A percentile compares a stretch with the other conserved stretches of the same genome.
Evolutionary conservation across 2,797 vertebrate species (phyloP).

Genomic region (Erpetoichthys calabaricus): DNA sequence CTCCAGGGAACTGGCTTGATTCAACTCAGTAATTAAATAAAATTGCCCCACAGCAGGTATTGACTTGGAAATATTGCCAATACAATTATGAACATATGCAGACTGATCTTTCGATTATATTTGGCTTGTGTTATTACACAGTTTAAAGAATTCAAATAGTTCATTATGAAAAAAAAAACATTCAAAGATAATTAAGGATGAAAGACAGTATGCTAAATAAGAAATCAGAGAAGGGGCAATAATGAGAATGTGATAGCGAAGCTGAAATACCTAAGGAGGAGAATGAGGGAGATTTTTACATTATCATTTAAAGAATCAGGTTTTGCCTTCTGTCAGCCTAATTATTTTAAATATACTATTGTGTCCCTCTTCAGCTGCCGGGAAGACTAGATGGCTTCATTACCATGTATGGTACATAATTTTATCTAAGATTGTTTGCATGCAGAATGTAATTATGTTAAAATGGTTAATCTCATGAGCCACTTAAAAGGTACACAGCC

Average conservation of each 20-base stretch:
- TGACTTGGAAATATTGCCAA: conserved; percentile 68
- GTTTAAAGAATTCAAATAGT: conserved; percentile 29
- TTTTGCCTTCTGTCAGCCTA: conserved; percentile 18
- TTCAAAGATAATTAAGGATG: conserved; percentile 21
- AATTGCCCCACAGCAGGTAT: conserved; percentile 62
- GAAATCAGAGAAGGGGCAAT: conserved; percentile 1
- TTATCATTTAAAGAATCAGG: not conserved
- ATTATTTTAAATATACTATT: conserved; percentile 10
- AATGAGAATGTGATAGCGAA: no score
- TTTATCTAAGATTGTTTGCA: conserved; percentile 22
- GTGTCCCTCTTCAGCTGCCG: conserved; percentile 12
- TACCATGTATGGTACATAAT: conserved; percentile 24
- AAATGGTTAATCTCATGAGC: conserved; percentile 24
- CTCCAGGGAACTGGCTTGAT: conserved; percentile 70
- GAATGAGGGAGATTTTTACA: not conserved
- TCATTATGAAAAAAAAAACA: conserved; percentile 19
- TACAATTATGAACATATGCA: conserved; percentile 45
- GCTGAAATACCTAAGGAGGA: no score
- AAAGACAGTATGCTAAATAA: conserved; percentile 9
- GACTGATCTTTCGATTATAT: conserved; percentile 47
- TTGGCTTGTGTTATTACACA: conserved; percentile 23
- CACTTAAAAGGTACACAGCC: conserved; percentile 18
- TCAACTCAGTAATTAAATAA: conserved; percentile 73
- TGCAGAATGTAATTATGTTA: conserved; percentile 19
- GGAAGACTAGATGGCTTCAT: conserved; percentile 18